These are phyloP conservation scores for Cossypha dichroa DNA, from an alignment of 2,797 vertebrate species.

Conservation along the genomic window DNA sequence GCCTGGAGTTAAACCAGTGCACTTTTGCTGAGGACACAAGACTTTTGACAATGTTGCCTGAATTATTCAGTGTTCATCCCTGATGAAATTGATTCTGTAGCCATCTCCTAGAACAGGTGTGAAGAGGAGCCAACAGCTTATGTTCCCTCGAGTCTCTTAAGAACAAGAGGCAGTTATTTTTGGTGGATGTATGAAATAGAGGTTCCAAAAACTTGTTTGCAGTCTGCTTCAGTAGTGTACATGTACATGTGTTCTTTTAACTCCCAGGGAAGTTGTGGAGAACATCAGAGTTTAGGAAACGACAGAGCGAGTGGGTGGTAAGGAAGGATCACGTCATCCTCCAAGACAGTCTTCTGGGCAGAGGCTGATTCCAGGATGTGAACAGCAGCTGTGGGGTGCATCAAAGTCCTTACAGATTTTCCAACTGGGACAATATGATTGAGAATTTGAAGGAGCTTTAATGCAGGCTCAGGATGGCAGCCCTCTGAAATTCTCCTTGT, in stretches of 20 bases:
- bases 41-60: conserved; percentile 20
- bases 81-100: neutral
- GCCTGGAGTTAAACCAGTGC: neutral
- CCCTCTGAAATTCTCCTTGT: neutral
- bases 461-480: neutral
- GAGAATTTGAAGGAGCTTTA: neutral
- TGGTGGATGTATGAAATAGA: neutral
- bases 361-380: neutral
- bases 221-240: neutral
- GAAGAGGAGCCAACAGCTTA: neutral
- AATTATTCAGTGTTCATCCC: neutral
- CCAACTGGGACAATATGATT: neutral
- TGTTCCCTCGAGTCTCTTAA: neutral
- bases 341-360: neutral
- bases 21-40: neutral
- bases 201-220: neutral
- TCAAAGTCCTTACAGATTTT: neutral
- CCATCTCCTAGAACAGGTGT: neutral
- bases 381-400: neutral
- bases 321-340: neutral
- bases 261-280: neutral
- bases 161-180: neutral
- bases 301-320: neutral
- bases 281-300: conserved; percentile 28
- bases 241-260: neutral